A percentile compares a stretch with the other conserved stretches of the same genome.
Conservation (phyloP, 2,888 invertebrate genomes). For the Adelognathus sp. region DNA sequence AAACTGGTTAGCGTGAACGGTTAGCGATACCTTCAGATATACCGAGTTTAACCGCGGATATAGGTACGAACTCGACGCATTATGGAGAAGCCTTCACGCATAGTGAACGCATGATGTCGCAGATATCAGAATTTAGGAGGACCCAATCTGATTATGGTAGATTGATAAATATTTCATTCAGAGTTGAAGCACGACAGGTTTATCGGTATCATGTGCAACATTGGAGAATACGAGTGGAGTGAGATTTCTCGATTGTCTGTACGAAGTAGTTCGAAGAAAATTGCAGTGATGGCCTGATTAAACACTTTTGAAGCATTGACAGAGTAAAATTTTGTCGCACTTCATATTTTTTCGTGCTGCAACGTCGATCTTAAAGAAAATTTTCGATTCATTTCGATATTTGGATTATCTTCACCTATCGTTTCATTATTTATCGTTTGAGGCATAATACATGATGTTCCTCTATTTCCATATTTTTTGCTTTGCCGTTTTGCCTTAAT, state of each 20-base stretch:
- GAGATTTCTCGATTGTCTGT: neutral
- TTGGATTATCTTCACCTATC: too few relatives aligned
- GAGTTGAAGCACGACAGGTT: slow-evolving; percentile 17
- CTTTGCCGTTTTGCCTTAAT: too few relatives aligned
- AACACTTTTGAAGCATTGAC: too few relatives aligned
- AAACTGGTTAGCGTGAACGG: slow-evolving; percentile 61
- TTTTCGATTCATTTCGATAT: too few relatives aligned
- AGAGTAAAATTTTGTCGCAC: too few relatives aligned
- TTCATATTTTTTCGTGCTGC: too few relatives aligned
- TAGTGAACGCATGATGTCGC: slow-evolving; percentile 31
- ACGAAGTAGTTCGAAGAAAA: neutral
- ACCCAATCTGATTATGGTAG: slow-evolving; percentile 37
- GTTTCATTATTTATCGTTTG: too few relatives aligned
- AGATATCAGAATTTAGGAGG: slow-evolving; percentile 50
- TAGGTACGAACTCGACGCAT: neutral
- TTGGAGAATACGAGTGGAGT: neutral
- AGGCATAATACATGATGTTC: too few relatives aligned
- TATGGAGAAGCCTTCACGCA: neutral
- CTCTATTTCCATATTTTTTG: too few relatives aligned
- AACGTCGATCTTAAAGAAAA: too few relatives aligned
- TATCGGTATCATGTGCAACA: neutral
- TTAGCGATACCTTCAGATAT: neutral
- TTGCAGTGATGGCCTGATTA: neutral
- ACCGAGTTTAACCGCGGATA: neutral
- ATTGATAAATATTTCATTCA: slow-evolving; percentile 52